A percentile compares a stretch with the other conserved stretches of the same genome.
Conservation (phyloP, 2,888 invertebrate species). For the Hyposoter dolosus region DNA sequence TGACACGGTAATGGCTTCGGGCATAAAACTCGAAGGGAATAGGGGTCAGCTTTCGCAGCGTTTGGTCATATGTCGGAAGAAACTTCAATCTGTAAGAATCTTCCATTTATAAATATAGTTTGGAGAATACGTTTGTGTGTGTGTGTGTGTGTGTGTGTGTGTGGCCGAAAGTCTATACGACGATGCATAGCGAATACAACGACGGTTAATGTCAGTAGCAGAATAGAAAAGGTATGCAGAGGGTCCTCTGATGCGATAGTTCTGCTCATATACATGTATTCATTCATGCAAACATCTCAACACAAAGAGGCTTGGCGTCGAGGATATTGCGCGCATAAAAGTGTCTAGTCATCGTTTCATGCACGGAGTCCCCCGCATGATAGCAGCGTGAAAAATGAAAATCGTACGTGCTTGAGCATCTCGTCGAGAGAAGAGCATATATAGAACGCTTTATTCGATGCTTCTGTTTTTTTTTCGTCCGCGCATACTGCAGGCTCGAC, state of each 20-base stretch:
- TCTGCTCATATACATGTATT: background rate
- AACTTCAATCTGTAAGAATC: conserved; percentile 17
- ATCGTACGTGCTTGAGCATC: conserved; percentile 72
- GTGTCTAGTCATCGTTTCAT: conserved; percentile 70
- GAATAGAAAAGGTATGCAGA: background rate
- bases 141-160: background rate
- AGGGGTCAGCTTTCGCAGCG: conserved; percentile 25
- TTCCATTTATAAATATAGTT: background rate
- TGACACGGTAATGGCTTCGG: conserved; percentile 51
- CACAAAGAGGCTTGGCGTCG: conserved; percentile 33
- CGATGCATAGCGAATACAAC: conserved; percentile 26
- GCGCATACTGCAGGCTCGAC: conserved; percentile 40
- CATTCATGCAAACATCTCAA: background rate
- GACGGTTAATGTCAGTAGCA: conserved; percentile 22
- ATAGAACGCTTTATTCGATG: conserved; percentile 51
- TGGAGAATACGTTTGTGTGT: background rate
- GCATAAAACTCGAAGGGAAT: conserved; percentile 52
- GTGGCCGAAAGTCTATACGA: background rate
- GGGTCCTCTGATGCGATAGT: conserved; percentile 7
- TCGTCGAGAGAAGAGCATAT: conserved; percentile 55
- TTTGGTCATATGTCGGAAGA: conserved; percentile 38
- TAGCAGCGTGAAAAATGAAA: conserved; percentile 72
- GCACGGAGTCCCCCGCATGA: conserved; percentile 61
- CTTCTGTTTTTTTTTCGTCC: conserved; percentile 60
- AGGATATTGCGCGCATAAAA: conserved; percentile 70